Base-by-base conservation (phyloP, 2,888 invertebrate species). In the Eristalinus sepulchralis region DNA sequence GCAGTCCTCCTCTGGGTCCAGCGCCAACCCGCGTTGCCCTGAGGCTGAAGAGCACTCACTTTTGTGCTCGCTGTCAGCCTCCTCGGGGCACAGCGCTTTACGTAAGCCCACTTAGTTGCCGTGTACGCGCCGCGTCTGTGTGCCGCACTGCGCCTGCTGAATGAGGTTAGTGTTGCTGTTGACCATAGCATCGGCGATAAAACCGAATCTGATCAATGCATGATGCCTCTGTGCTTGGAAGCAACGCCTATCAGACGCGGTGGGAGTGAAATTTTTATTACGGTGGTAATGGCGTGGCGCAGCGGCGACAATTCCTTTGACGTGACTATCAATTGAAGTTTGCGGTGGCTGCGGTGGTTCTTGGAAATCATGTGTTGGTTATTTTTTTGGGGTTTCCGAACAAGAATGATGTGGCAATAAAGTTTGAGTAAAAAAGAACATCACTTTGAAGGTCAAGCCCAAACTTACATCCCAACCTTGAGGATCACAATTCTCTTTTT, bases 151-250 rank as follows among this genome's bases (percentile, higher is more conserved):
- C 72, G 67, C 17, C 57, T 33, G 33, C 67, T 68, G 70, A 85
- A 85, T 85, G 81, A 78, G 85, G 85, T 82, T 85, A 85, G 77
- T 68, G 72, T 77, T 77, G 82, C 68, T 85, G 85, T 85, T 85
- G 85, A 82, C 85, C 85, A 85, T 85, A 85, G 82, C 85, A 85
- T 77, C 77, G 73, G 31, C 85, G 60, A 73, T 85, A 85, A 85
- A 85, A 82, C 72, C 68, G 63, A 82, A 82, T 85, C 72, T 68
- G 76, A 68, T 72, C 55, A 47, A 34, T 62, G 75, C 31, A 62
- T 57, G 66, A 66, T 53, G 80, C 57, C 66, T 70, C 71, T 75
- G 60, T 71, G 55, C 47, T 73, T 31, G 39, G 13, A 20, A 10
- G 9, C 20, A 17, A 60, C 17, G 57, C 34, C 27, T 60, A 66